phyloP scores from a whole-genome alignment of 2,797 vertebrate genomes.

The Champsocephalus esox region DNA sequence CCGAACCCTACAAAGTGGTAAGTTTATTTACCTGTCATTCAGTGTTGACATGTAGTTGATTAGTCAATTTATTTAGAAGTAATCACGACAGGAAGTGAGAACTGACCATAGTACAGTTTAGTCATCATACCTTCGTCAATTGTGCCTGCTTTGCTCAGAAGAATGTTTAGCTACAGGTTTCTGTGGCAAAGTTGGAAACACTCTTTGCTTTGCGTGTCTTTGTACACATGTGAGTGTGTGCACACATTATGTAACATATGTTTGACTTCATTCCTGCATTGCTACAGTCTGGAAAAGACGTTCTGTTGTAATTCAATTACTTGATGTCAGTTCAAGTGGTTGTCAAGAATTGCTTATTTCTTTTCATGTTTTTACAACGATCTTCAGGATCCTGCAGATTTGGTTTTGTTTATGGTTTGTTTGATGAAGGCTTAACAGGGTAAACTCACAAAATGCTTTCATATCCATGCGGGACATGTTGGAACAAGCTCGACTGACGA shows the following conservation, averaged over 20 bases:
- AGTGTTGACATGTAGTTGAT: conserved; percentile 33
- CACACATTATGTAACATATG: background rate
- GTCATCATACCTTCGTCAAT: background rate
- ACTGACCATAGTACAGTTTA: conserved; percentile 14
- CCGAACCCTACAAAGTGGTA: conserved; percentile 99
- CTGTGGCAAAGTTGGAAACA: conserved; percentile 2
- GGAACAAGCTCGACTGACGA: conserved; percentile 7
- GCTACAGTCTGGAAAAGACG: background rate
- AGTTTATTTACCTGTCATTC: conserved; percentile 78
- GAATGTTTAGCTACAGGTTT: conserved; percentile 18
- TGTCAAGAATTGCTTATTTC: background rate
- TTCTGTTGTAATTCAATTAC: background rate
- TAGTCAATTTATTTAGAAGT: conserved; percentile 23
- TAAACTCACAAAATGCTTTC: background rate
- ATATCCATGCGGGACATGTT: background rate
- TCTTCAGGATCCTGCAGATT: conserved; percentile 9
- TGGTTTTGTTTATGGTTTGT: conserved; percentile 23
- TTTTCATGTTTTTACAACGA: background rate
- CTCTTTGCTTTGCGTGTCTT: background rate
- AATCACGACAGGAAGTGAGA: conserved; percentile 49
- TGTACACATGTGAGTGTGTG: background rate
- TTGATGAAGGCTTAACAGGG: background rate
- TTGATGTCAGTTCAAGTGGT: background rate
- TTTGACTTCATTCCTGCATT: background rate
- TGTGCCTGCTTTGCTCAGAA: background rate